Conservation (phyloP, 1,140 invertebrate species). For the Drosophila baimaii region DNA sequence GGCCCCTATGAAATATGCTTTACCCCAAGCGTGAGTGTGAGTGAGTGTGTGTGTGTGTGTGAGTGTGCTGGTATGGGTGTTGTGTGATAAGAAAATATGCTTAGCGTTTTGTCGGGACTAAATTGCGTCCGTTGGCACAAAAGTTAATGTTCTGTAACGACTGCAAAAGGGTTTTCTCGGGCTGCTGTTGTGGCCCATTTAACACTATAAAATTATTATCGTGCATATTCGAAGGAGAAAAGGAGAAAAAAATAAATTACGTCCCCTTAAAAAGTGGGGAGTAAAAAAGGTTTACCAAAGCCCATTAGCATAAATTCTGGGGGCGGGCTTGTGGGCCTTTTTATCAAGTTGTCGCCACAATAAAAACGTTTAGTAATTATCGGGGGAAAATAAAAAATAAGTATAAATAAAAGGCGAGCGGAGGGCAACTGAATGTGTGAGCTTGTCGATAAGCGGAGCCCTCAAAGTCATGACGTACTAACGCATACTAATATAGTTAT, state of each 20-base stretch:
- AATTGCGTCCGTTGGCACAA: constrained; percentile 63
- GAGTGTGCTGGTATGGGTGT: constrained; percentile 1
- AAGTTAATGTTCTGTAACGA: constrained; percentile 78
- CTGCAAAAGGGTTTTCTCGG: constrained; percentile 62
- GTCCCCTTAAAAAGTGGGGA: background rate
- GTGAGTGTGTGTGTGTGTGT: background rate
- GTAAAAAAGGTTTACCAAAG: constrained; percentile 18
- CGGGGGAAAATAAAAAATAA: constrained; percentile 35
- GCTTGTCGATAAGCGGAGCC: constrained; percentile 54
- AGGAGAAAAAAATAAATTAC: constrained; percentile 44
- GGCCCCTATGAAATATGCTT: constrained; percentile 65
- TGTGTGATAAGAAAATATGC: constrained; percentile 78
- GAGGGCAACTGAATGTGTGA: constrained; percentile 49
- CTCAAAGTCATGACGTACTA: constrained; percentile 20
- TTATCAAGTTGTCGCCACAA: constrained; percentile 74
- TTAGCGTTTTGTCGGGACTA: constrained; percentile 50
- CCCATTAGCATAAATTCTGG: constrained; percentile 71
- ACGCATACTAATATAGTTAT: constrained; percentile 68
- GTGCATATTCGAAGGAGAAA: constrained; percentile 57
- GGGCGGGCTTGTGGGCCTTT: constrained; percentile 23
- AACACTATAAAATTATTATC: constrained; percentile 82
- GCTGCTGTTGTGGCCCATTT: constrained; percentile 59
- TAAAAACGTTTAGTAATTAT: constrained; percentile 80
- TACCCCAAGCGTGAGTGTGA: background rate
- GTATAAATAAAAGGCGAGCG: constrained; percentile 40